Percentiles rank a stretch among this genome's conserved stretches.
These are phyloP conservation scores for Alsophila aescularia DNA, from an alignment of 2,888 invertebrate genomes.

Conservation along the genomic window DNA sequence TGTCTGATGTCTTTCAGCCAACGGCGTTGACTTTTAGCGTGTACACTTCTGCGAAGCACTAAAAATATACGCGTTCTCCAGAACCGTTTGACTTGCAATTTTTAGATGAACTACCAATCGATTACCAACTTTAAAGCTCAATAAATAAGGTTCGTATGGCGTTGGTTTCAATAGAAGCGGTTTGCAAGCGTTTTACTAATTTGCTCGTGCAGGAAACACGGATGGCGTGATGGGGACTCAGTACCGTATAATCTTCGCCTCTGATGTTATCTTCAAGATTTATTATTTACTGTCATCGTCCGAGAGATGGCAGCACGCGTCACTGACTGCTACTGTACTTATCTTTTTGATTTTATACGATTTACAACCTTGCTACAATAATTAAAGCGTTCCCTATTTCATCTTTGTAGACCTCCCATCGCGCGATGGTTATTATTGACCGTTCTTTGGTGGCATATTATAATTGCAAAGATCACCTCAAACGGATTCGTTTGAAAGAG, in stretches of 20 bases:
- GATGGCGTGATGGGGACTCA: conserved; percentile 78
- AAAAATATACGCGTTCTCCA: conserved; percentile 73
- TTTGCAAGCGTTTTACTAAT: conserved; percentile 76
- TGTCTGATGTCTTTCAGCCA: conserved; percentile 64
- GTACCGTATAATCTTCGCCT: conserved; percentile 81
- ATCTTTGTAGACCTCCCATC: conserved; percentile 58
- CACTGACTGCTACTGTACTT: conserved; percentile 70
- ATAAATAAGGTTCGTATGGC: conserved; percentile 42
- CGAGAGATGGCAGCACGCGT: conserved; percentile 82
- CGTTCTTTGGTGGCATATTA: conserved; percentile 27
- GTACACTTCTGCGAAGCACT: conserved; percentile 74
- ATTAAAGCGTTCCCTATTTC: conserved; percentile 38
- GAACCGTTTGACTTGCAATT: conserved; percentile 34
- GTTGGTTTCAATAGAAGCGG: conserved; percentile 51
- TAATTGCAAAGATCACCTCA: conserved; percentile 29
- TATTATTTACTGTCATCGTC: conserved; percentile 80
- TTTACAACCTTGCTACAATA: conserved; percentile 49
- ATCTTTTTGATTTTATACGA: conserved; percentile 51
- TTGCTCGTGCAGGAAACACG: conserved; percentile 81
- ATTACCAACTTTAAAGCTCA: conserved; percentile 50
- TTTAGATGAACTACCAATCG: conserved; percentile 14
- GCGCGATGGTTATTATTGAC: conserved; percentile 44
- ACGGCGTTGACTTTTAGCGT: conserved; percentile 67
- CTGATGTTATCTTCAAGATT: conserved; percentile 82
- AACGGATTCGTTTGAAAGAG: conserved; percentile 23